These are phyloP conservation scores for Saccopteryx bilineata DNA, from an alignment of 2,113 vertebrate genomes.

Conservation along the genomic window DNA sequence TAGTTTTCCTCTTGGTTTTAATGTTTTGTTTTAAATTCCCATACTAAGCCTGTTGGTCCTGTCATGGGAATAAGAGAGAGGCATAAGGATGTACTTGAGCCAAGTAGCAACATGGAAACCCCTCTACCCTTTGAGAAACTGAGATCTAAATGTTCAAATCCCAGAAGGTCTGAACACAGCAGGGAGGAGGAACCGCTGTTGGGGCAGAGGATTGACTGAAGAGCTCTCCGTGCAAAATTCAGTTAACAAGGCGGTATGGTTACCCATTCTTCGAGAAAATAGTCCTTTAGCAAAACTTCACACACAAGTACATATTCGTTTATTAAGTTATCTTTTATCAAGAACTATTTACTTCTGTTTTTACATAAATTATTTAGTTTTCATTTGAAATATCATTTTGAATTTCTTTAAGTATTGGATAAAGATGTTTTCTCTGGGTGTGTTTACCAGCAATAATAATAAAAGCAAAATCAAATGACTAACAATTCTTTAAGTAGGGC, in stretches of 20 bases:
- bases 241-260: fast-evolving
- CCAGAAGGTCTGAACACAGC: neutral
- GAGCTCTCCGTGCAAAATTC: neutral
- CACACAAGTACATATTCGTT: neutral
- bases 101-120: neutral
- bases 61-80: neutral
- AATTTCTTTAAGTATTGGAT: constrained; percentile 44
- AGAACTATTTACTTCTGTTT: constrained; percentile 57
- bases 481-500: constrained; percentile 66
- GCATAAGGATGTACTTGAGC: neutral
- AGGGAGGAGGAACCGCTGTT: neutral
- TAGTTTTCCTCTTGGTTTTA: constrained; percentile 46
- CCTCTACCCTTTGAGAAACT: neutral
- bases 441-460: constrained; percentile 45
- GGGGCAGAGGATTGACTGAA: neutral
- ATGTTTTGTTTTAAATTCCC: neutral
- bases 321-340: neutral
- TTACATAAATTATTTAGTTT: constrained; percentile 36
- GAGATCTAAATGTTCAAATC: constrained; percentile 63
- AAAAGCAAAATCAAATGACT: constrained; percentile 56
- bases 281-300: constrained; percentile 19
- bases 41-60: neutral
- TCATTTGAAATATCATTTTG: constrained; percentile 43
- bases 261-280: neutral
- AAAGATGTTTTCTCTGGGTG: neutral